These are phyloP conservation scores for Cardinalis cardinalis DNA, from an alignment of 2,113 vertebrate genomes.

Conservation along the genomic window DNA sequence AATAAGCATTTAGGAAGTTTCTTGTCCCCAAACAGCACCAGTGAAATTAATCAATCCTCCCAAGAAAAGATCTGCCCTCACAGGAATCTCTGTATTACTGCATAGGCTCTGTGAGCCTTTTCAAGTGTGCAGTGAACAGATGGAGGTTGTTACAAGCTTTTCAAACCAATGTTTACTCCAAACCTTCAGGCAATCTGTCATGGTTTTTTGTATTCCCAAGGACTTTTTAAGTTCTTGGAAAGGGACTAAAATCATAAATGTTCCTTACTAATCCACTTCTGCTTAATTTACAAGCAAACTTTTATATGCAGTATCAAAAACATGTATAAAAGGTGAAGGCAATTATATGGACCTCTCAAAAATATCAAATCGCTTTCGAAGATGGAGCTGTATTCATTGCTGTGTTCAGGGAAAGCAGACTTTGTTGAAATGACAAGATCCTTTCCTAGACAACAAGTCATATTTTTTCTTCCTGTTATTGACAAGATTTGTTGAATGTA, in stretches of 20 bases:
- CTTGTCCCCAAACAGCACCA: constrained; percentile 18
- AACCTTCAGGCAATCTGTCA: constrained; percentile 56
- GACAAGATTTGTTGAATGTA: constrained; percentile 19
- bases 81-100: constrained; percentile 17
- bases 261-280: neutral
- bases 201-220: constrained; percentile 38
- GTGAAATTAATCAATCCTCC: constrained; percentile 57
- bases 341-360: neutral
- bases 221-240: constrained; percentile 51
- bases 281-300: neutral
- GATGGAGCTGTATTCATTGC: neutral
- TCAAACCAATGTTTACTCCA: constrained; percentile 32
- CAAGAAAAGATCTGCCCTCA: constrained; percentile 17
- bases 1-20: constrained; percentile 50
- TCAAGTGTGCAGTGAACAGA: constrained; percentile 44
- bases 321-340: neutral
- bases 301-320: neutral
- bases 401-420: neutral
- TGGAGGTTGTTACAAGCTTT: constrained; percentile 49
- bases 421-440: neutral
- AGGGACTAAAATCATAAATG: constrained; percentile 22
- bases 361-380: neutral
- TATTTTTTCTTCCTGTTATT: constrained; percentile 40
- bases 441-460: neutral
- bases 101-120: constrained; percentile 14